phyloP scores from a whole-genome alignment of 1,140 invertebrate genomes.

The Drosophila hydei region DNA sequence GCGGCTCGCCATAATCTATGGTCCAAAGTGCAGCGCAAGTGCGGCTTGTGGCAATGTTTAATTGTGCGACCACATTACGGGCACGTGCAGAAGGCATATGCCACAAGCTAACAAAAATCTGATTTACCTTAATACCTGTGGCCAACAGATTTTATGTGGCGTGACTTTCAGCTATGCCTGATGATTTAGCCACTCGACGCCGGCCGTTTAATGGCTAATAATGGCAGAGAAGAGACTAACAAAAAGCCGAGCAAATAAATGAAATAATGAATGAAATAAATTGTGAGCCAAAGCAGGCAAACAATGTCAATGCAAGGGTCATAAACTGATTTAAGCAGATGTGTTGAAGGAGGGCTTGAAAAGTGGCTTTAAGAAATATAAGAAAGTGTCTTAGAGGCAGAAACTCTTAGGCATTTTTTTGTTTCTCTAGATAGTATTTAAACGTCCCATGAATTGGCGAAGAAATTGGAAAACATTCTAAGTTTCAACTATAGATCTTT shows the following conservation, averaged over 20 bases:
- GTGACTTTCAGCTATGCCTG: slow-evolving; percentile 19
- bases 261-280: slow-evolving; percentile 10
- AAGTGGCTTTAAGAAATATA: background rate
- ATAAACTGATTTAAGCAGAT: background rate
- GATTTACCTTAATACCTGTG: slow-evolving; percentile 43
- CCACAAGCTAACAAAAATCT: slow-evolving; percentile 4
- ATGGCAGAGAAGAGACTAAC: background rate
- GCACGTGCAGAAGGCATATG: slow-evolving; percentile 40
- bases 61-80: slow-evolving; percentile 75
- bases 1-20: slow-evolving; percentile 49
- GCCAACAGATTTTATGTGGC: slow-evolving; percentile 34
- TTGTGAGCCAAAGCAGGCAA: background rate
- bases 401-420: too few relatives aligned
- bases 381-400: too few relatives aligned
- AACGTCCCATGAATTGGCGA: too few relatives aligned
- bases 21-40: slow-evolving; percentile 47
- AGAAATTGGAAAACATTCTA: too few relatives aligned
- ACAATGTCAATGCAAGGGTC: background rate
- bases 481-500: too few relatives aligned
- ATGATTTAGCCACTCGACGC: background rate
- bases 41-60: slow-evolving; percentile 54
- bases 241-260: background rate
- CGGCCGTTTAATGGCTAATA: slow-evolving; percentile 11
- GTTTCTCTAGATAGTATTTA: too few relatives aligned
- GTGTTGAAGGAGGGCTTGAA: background rate